phyloP scores from a whole-genome alignment of 1,140 invertebrate species.

The Eciton burchellii region DNA sequence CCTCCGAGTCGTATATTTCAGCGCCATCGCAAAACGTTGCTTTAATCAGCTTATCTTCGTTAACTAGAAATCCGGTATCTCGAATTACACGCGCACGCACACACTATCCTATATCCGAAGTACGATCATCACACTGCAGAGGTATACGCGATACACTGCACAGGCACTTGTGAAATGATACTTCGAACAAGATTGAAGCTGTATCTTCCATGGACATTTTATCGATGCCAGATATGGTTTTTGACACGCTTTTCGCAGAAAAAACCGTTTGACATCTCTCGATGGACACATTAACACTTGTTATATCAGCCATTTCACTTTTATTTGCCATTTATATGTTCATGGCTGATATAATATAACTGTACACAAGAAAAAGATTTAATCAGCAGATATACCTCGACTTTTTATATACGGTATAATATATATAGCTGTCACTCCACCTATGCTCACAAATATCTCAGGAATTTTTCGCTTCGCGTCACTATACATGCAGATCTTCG shows the following conservation, averaged over 20 bases:
- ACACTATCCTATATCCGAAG: conserved; percentile 63
- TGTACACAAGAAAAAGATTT: conserved; percentile 53
- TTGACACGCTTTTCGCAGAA: conserved; percentile 11
- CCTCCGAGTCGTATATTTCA: conserved; percentile 67
- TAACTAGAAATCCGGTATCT: conserved; percentile 67
- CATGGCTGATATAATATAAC: conserved; percentile 48
- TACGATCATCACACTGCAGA: conserved; percentile 67
- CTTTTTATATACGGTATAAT: conserved; percentile 29
- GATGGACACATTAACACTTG: conserved; percentile 70
- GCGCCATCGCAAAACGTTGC: conserved; percentile 62
- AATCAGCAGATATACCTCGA: conserved; percentile 31
- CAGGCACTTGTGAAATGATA: conserved; percentile 65
- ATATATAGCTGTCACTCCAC: conserved; percentile 63
- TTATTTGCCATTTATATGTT: conserved; percentile 56
- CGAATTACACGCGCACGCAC: conserved; percentile 68
- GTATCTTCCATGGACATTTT: conserved; percentile 55
- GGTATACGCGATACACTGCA: conserved; percentile 69
- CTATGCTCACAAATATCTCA: conserved; percentile 60
- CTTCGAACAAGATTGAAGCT: conserved; percentile 45
- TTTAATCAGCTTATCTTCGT: conserved; percentile 64
- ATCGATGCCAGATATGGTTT: conserved; percentile 52
- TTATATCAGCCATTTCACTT: conserved; percentile 63
- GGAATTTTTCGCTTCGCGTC: conserved; percentile 39
- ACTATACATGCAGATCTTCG: conserved; percentile 63
- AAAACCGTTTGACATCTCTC: conserved; percentile 56